Evolutionary conservation across 2,888 invertebrate species (phyloP), one percentile per base, ranked within the genome.

Genomic region (Orgyia antiqua): DNA sequence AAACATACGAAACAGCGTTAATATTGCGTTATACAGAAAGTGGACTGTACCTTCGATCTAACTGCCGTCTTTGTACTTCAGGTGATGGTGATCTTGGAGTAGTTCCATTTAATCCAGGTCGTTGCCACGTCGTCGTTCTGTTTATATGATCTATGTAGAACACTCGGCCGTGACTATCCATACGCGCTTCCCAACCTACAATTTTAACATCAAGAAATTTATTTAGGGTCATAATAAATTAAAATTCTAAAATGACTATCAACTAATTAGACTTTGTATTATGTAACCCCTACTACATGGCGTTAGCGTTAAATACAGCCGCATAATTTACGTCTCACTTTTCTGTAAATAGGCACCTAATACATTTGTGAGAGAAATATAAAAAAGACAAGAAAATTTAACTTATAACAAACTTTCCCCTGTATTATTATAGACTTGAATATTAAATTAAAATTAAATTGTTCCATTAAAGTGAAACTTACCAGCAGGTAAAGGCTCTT

Each of bases 131-230:
- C 2, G 99, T 99, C 3, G 95, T 96, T 18, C 98, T 89, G 58
- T 96, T 96, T n/a, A 94, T 90, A 69, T 99, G 99, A 80, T 99
- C 98, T 36, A 99, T 97, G 79, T 98, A 99, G 74, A 99, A 98
- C 33, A 98, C 94, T 19, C 99, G 90, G 0, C 98, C 98, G 68
- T 98, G 97, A 52, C 95, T 95, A 72, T 99, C 99, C 87, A 98
- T 95, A 36, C 98, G 90, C 0, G 98, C 97, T 80, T 99, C 98
- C 98, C 98, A 99, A 13, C 97, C 97, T 91, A 84, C 9, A 83
- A 66, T 20, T 20, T 9, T 5, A 2, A 17, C 1, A 26, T 13
- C 3, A 10, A 12, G n/a, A n/a, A n/a, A n/a, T n/a, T n/a, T 6
- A 10, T 25, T 25, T 15, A 17, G 4, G 7, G 4, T 17, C 17